Base-by-base conservation (phyloP, 23 tunicate genomes). In the Trididemnum miniatum region DNA sequence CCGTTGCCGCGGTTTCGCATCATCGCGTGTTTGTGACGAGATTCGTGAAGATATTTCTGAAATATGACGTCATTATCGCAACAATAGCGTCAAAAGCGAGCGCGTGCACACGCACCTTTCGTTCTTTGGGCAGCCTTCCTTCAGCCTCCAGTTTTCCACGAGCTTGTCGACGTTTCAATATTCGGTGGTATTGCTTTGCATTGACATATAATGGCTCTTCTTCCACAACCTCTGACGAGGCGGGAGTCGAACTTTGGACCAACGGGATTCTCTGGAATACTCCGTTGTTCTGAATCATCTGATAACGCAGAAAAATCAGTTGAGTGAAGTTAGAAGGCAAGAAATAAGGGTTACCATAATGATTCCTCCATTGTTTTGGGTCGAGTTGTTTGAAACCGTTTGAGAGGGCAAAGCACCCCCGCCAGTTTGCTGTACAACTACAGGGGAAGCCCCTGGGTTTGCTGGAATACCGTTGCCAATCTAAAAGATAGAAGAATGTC, bases 21-120 rank as follows among this genome's bases (percentile, higher is more conserved):
- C 99, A 96, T 96, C 1, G 99, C 99, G 80, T 96, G 99, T 51
- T 96, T 96, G 86, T 96, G 99, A 25, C 99, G 83, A 0, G 97
- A 96, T 62, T 91, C 99, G 72, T 91, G 97, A 15, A 96, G 76
- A 65, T 96, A 96, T 85, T 96, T 96, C 95, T 93, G 63, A 24
- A 66, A 50, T n/a, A n/a, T n/a, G n/a, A n/a, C n/a, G n/a, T n/a
- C n/a, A n/a, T n/a, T n/a, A n/a, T n/a, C n/a, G n/a, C n/a, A n/a
- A n/a, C n/a, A n/a, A n/a, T n/a, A n/a, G n/a, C n/a, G n/a, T n/a
- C n/a, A n/a, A n/a, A n/a, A n/a, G n/a, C n/a, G n/a, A n/a, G n/a
- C n/a, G n/a, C n/a, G n/a, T n/a, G n/a, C n/a, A n/a, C n/a, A n/a
- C n/a, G 7, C 26, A 93, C 98, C 83, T 96, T 96, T 51, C 99